A percentile compares a stretch with the other conserved stretches of the same genome.
Conservation (phyloP, 2,797 vertebrate genomes). For the Dipus sagitta region DNA sequence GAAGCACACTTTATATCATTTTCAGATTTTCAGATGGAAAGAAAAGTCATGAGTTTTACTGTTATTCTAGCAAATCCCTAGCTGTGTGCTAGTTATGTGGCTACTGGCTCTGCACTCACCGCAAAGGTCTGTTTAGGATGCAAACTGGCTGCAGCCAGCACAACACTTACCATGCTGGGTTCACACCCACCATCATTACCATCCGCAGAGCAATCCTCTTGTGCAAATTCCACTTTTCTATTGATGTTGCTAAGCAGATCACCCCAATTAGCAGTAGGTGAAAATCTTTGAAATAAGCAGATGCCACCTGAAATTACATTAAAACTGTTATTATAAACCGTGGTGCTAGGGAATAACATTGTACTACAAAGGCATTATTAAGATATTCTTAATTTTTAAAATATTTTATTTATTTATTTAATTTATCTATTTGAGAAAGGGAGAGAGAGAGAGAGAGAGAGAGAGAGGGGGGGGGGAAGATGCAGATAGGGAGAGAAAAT, state of each 20-base stretch:
- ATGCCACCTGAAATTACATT: slow-evolving; percentile 90
- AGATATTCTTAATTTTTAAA: slow-evolving; percentile 19
- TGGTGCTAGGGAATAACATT: background rate
- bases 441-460: too few species aligned
- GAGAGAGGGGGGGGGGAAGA: too few species aligned
- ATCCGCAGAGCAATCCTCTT: slow-evolving; percentile 94
- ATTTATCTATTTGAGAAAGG: too few species aligned
- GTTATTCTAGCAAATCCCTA: slow-evolving; percentile 24
- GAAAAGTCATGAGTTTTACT: slow-evolving; percentile 39
- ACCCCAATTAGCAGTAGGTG: slow-evolving; percentile 94
- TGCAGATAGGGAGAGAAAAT: too few species aligned
- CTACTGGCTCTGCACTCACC: slow-evolving; percentile 56
- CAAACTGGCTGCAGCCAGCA: slow-evolving; percentile 3
- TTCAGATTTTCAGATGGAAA: slow-evolving; percentile 58
- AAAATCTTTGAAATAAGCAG: slow-evolving; percentile 96
- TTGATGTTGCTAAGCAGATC: slow-evolving; percentile 94
- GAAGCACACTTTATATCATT: slow-evolving; percentile 15
- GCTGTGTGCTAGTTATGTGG: background rate
- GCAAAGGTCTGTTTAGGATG: slow-evolving; percentile 36
- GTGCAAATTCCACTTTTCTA: slow-evolving; percentile 97
- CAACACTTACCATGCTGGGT: slow-evolving; percentile 92
- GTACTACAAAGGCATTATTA: background rate
- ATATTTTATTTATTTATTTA: too few species aligned
- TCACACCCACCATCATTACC: slow-evolving; percentile 94
- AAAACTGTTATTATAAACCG: background rate